Conservation (phyloP, 2,888 invertebrate genomes). For the Hemicrepidius hirtus region DNA sequence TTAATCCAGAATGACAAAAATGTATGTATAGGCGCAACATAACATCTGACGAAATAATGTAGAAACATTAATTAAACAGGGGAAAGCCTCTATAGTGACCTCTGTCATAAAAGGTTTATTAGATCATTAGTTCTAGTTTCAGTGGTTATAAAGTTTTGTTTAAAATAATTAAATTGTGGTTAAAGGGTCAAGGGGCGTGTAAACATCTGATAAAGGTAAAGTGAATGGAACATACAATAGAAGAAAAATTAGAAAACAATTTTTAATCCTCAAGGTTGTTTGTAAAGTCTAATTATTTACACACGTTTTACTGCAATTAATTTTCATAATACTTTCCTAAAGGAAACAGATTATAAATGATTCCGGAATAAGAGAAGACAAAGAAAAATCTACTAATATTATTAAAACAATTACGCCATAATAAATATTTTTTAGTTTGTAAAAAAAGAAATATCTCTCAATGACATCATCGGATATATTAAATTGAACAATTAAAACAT, state of each 20-base stretch:
- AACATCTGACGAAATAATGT: constrained; percentile 2
- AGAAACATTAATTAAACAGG: constrained; percentile 13
- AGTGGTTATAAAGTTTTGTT: constrained; percentile 12
- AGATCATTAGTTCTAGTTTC: constrained; percentile 16
- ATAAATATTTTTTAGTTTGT: too few relatives aligned
- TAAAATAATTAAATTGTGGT: constrained; percentile 3
- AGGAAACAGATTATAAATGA: too few relatives aligned
- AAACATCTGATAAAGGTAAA: background rate
- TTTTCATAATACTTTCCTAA: too few relatives aligned
- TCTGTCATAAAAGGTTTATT: constrained; percentile 17
- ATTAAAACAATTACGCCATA: too few relatives aligned
- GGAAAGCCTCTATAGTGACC: constrained; percentile 12
- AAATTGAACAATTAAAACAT: too few relatives aligned
- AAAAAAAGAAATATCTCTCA: too few relatives aligned
- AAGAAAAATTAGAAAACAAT: background rate
- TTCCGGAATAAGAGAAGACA: too few relatives aligned
- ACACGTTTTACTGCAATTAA: too few relatives aligned
- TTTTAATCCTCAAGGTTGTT: background rate
- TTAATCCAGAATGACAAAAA: constrained; percentile 14
- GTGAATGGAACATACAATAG: background rate
- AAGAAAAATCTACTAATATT: too few relatives aligned
- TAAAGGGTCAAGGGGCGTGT: constrained; percentile 12
- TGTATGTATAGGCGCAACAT: constrained; percentile 1
- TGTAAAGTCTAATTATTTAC: too few relatives aligned
- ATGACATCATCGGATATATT: too few relatives aligned